Conservation (phyloP, 2,888 invertebrate species). For the Ormyrus labotus region DNA sequence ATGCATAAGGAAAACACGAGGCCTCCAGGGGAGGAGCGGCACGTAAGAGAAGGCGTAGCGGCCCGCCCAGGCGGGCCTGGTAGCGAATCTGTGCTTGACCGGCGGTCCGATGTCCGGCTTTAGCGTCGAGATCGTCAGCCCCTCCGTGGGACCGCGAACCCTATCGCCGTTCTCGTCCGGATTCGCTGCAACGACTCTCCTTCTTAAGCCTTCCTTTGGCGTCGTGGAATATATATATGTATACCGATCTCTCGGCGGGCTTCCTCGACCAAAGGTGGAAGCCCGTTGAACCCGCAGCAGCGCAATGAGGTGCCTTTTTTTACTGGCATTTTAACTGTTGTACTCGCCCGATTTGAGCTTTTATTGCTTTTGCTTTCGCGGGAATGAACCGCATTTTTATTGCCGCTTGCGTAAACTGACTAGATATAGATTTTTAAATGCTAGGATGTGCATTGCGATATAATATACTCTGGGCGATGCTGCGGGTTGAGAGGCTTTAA, state of each 20-base stretch:
- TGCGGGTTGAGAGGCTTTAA: too few relatives aligned
- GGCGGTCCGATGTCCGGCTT: conserved; percentile 78
- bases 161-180: conserved; percentile 71
- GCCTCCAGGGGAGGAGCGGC: conserved; percentile 88
- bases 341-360: too few relatives aligned
- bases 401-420: too few relatives aligned
- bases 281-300: conserved; percentile 9
- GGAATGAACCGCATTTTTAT: too few relatives aligned
- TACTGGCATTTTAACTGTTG: too few relatives aligned
- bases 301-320: background rate
- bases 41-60: conserved; percentile 94
- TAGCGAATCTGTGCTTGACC: conserved; percentile 74
- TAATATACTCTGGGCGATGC: too few relatives aligned
- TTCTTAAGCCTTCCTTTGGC: background rate
- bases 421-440: too few relatives aligned
- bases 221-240: too few relatives aligned
- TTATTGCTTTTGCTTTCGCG: too few relatives aligned
- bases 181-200: conserved; percentile 67
- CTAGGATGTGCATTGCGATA: too few relatives aligned
- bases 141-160: conserved; percentile 70
- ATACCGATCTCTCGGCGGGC: conserved; percentile 5
- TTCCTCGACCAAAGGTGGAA: conserved; percentile 17
- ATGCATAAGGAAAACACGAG: conserved; percentile 87
- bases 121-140: conserved; percentile 66
- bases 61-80: conserved; percentile 88